These are phyloP conservation scores for Rhabdomys pumilio DNA, from an alignment of 2,797 vertebrate species.

Conservation along the genomic window DNA sequence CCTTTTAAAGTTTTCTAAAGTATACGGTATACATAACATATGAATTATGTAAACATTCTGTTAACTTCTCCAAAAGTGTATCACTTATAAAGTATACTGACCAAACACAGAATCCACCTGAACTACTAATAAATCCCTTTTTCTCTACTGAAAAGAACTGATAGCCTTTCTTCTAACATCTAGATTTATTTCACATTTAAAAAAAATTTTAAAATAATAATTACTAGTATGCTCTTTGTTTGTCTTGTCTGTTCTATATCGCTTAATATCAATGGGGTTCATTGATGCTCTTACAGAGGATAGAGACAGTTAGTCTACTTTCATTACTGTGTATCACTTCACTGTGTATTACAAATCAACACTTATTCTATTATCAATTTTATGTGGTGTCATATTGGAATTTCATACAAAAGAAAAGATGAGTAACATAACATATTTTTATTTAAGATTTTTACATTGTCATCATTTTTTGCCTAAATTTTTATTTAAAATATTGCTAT, in stretches of 20 bases:
- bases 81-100: not conserved
- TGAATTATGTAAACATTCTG: not conserved
- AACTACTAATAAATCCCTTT: not conserved
- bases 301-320: not conserved
- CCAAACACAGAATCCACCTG: not conserved
- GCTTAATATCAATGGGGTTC: not conserved
- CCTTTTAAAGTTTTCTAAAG: not conserved
- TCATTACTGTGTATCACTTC: not conserved
- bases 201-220: not conserved
- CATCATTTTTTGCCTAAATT: not conserved
- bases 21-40: not conserved
- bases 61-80: not conserved
- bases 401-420: not conserved
- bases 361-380: not conserved
- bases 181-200: not conserved
- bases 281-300: not conserved
- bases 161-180: not conserved
- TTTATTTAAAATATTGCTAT: not conserved
- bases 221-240: not conserved
- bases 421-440: not conserved
- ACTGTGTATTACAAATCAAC: not conserved
- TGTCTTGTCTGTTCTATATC: not conserved
- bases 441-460: not conserved
- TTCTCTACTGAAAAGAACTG: not conserved
- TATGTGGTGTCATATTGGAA: not conserved